phyloP scores from a whole-genome alignment of 2,888 invertebrate species.

The Acronicta alni region DNA sequence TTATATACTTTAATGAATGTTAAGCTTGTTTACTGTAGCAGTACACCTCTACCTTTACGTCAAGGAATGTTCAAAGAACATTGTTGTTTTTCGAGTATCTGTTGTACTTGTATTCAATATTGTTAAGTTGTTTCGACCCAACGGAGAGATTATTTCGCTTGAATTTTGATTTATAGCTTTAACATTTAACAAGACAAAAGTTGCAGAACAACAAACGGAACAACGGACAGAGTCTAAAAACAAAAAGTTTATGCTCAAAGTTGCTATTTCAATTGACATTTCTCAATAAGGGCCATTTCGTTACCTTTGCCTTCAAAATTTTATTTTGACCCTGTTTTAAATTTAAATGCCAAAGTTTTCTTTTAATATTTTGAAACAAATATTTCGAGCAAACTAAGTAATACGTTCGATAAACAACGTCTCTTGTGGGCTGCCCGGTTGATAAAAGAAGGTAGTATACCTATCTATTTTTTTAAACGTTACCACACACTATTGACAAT shows the following conservation, averaged over 20 bases:
- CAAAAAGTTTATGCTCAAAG: constrained; percentile 59
- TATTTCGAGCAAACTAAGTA: constrained; percentile 6
- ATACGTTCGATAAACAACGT: background rate
- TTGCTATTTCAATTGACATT: constrained; percentile 57
- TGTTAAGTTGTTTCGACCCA: constrained; percentile 52
- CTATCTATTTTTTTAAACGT: too few species aligned
- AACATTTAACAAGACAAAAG: constrained; percentile 67
- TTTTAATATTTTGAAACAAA: constrained; percentile 18
- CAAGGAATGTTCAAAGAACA: constrained; percentile 1
- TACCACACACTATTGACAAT: too few species aligned
- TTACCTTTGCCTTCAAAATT: constrained; percentile 45
- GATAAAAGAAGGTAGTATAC: too few species aligned
- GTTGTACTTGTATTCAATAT: constrained; percentile 23
- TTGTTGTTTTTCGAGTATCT: constrained; percentile 37
- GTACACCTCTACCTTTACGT: too few species aligned
- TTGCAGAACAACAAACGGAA: constrained; percentile 62
- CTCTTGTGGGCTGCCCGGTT: background rate
- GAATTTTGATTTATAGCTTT: constrained; percentile 68
- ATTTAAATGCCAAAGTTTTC: constrained; percentile 21
- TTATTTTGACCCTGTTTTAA: constrained; percentile 38
- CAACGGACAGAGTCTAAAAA: constrained; percentile 60
- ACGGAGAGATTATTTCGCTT: constrained; percentile 56
- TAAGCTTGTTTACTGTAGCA: too few species aligned
- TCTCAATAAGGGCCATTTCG: constrained; percentile 55
- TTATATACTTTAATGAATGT: too few species aligned